Percentiles rank a stretch among this genome's conserved stretches.
Conservation (phyloP, 2,113 vertebrate genomes). For the Cryptoleucopteryx plumbea region DNA sequence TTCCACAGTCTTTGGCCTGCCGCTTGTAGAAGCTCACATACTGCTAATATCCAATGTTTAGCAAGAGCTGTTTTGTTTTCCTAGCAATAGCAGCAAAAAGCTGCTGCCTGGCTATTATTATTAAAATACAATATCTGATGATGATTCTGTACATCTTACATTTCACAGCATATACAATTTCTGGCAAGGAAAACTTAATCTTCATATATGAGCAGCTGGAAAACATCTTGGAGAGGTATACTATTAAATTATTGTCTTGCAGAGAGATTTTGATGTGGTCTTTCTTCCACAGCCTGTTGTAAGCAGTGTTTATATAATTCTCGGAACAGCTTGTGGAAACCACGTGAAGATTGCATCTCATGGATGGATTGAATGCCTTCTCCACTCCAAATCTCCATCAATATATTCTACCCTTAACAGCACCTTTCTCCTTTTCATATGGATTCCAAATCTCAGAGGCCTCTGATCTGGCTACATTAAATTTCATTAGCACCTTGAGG, state of each 20-base stretch:
- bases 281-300: not conserved
- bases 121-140: not conserved
- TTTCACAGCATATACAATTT: not conserved
- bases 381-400: not conserved
- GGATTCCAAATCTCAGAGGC: not conserved
- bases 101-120: not conserved
- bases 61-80: not conserved
- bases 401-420: not conserved
- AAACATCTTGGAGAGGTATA: not conserved
- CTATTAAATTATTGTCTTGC: not conserved
- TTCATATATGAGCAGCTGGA: not conserved
- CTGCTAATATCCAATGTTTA: not conserved
- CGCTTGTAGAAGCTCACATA: not conserved
- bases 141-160: not conserved
- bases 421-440: not conserved
- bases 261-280: not conserved
- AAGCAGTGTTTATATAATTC: not conserved
- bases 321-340: not conserved
- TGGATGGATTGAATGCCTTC: not conserved
- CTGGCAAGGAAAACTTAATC: not conserved
- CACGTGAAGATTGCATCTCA: not conserved
- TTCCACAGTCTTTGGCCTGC: not conserved
- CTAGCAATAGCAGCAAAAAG: not conserved
- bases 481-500: not conserved
- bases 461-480: not conserved